These are phyloP conservation scores for Odocoileus virginianus DNA, from an alignment of 2,113 vertebrate genomes.

Conservation along the genomic window DNA sequence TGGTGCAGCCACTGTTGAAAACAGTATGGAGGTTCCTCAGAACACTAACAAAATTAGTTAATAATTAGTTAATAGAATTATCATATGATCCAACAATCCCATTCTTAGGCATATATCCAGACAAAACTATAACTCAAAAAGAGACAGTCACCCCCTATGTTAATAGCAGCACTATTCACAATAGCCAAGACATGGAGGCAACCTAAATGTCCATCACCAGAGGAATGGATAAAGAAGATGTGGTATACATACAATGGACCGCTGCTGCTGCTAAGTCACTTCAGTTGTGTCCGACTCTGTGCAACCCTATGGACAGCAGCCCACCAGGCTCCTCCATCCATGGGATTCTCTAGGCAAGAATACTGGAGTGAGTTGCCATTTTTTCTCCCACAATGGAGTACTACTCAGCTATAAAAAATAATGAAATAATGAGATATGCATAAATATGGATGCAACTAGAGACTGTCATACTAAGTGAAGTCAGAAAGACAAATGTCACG, in stretches of 20 bases:
- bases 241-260: not conserved
- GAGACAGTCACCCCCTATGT: not conserved
- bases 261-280: not conserved
- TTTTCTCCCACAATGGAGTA: not conserved
- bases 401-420: not conserved
- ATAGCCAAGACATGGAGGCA: not conserved
- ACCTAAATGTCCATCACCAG: not conserved
- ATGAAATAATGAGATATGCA: not conserved
- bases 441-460: not conserved
- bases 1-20: not conserved
- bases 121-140: not conserved
- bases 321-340: too few species aligned
- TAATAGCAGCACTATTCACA: not conserved
- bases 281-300: not conserved
- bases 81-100: not conserved
- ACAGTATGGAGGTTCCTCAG: not conserved
- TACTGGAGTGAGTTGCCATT: too few species aligned
- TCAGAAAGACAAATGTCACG: not conserved
- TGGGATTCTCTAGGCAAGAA: too few species aligned
- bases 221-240: not conserved
- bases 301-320: accelerated
- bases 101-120: not conserved
- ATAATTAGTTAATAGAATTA: not conserved
- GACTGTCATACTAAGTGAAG: not conserved
- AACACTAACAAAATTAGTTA: not conserved